Base-by-base conservation (phyloP, 2,113 vertebrate species). In the Pseudopipra pipra region DNA sequence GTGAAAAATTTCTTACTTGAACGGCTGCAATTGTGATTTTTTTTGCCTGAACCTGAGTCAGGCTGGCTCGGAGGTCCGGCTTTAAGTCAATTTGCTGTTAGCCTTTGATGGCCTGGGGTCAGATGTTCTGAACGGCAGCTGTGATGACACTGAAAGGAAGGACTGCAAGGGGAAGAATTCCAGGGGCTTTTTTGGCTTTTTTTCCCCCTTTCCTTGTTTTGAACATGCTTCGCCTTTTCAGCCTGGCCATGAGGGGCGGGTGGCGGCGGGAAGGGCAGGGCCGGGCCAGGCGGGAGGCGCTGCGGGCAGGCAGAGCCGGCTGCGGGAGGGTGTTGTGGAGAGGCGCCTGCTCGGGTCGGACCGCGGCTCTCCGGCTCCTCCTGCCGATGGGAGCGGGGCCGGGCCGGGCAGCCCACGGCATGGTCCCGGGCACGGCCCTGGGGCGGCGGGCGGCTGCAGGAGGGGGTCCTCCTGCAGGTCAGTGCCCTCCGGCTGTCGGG, bases 171-270 rank as follows among this genome's bases (percentile, higher is more conserved):
- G 12, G 47, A 51, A 9, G 47, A 51, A 9, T 17, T 17, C 22
- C 33, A 2, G 25, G 25, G 44, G 5, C 5, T 6, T 44, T 49
- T 8, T 22, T 17, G 18, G 28, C 7, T 2, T 33, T 54, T 33
- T 5, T 1, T 0, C 2, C 6, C 14, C 7, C 8, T 52, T 21
- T 41, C 9, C 19, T 6, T 30, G 15, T 33, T 47, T 10, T 2
- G 23, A 39, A 9, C 47, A 23, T 27, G 33, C 21, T 27, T 54
- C 6, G 1, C 27, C 21, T 28, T 25, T 20, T 5, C 33, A 12
- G 0, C 16, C 4, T 8, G 56, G 79, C 28, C 7, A 1, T 44
- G 51, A 15, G 51, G 13, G n/a, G 13, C 61, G 27, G 18, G 37
- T 23, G 11, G 21, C 14, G 46, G 59, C 35, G 27, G 35, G 23